phyloP scores from a whole-genome alignment of 2,888 invertebrate species.

The Hetaerina titia region DNA sequence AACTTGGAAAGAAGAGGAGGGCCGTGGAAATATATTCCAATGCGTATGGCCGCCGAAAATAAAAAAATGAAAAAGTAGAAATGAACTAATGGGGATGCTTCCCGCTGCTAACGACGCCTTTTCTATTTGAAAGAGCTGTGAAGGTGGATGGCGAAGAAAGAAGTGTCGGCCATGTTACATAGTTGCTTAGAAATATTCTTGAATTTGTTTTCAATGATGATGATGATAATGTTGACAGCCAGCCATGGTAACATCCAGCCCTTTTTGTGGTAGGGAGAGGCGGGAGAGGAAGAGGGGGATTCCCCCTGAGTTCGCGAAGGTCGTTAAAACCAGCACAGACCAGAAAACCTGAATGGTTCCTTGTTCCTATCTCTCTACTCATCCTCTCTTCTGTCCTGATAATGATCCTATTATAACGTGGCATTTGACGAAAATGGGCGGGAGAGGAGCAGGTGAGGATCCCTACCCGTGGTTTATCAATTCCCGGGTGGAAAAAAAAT shows the following conservation, averaged over 20 bases:
- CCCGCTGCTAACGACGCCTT: neutral
- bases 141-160: neutral
- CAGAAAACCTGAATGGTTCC: neutral
- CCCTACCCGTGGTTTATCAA: neutral
- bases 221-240: neutral
- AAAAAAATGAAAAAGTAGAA: neutral
- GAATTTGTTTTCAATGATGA: neutral
- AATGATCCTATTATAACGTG: neutral
- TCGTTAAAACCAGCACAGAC: constrained; percentile 21
- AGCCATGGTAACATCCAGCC: neutral
- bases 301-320: neutral
- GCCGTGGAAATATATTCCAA: neutral
- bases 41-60: neutral
- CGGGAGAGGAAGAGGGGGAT: neutral
- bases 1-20: neutral
- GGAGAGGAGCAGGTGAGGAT: neutral
- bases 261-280: neutral
- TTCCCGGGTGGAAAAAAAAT: neutral
- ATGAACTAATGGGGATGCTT: neutral
- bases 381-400: neutral
- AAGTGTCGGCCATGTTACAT: neutral
- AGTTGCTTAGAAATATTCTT: neutral
- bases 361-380: neutral
- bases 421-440: neutral
- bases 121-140: neutral